Evolutionary conservation across 2,888 invertebrate genomes (phyloP), one percentile per base, ranked within the genome.

Genomic region (Perdita meconis): DNA sequence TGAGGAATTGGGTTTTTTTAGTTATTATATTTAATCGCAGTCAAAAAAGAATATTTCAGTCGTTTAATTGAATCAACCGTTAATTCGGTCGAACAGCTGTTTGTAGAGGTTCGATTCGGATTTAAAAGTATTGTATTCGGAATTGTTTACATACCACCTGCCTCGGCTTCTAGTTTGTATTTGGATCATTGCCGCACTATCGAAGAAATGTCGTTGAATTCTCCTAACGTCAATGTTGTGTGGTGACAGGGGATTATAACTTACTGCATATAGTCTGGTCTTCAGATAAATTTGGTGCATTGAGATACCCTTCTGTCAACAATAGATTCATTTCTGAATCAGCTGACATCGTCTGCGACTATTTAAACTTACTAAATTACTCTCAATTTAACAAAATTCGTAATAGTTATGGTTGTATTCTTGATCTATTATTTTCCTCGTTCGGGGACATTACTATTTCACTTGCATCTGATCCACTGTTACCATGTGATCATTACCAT

Each of bases 1-100:
- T 3, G n/a, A 13, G 5, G 59, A 59, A 26, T 26, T 59, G 1
- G 42, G 59, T 4, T 42, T 59, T 13, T 13, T 13, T 8, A 13
- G n/a, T 6, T 59, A 40, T 26, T 24, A 59, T n/a, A 59, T 42
- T 16, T 59, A 24, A 22, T 42, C n/a, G 57, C 42, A 13, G n/a
- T 42, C n/a, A 38, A 24, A 8, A 22, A 40, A n/a, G 24, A 40
- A 38, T 42, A 38, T 40, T 13, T 12, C 22, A 13, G 13, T 10
- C 13, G 8, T 12, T 42, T 42, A 42, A 24, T 59, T 42, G 6
- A n/a, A 38, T 13, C 13, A n/a, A 13, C 6, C 0, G 13, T n/a
- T 22, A 10, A 38, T 10, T n/a, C 40, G 10, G 5, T 56, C 0
- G 56, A 56, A 36, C 56, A 56, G 2, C 36, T 56, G n/a, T 56